Base-by-base conservation (phyloP, 1,140 invertebrate species). In the Drosophila aff. region DNA sequence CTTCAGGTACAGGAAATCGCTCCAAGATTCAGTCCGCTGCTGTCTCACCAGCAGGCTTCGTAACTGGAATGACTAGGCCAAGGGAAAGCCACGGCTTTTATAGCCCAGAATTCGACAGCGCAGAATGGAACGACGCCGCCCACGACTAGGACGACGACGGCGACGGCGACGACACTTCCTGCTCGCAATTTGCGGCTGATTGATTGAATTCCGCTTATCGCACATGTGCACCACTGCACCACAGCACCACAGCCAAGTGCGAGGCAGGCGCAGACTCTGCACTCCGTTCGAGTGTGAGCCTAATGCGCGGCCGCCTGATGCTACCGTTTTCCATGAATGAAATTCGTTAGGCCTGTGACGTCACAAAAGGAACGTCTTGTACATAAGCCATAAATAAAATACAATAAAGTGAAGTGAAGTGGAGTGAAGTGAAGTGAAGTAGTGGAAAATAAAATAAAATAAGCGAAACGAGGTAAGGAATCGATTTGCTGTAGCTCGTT, bases 191-290 rank as follows among this genome's bases (percentile, higher is more conserved):
- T 91, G 26, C 53, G 21, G 58, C 38, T 91, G 85, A 92, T 91
- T 92, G 83, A 92, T 92, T 92, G 73, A 81, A 89, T 92, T 92
- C 69, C 59, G 73, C 90, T 92, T 92, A 92, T 92, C 91, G 89
- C 89, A 92, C 82, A 91, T 92, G 91, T 89, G 90, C 91, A 92
- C 91, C 83, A 92, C 47, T 85, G 89, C 78, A 65, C 73, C 46
- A 59, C 9, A 4, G 89, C 78, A 65, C 73, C 46, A 59, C 9
- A 4, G 1, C 16, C 21, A 36, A 43, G 31, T 43, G 15, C 18
- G 31, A 53, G 28, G 33, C 26, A 49, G 53, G 60, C 53, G 57
- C 57, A 62, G 61, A 76, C 79, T 46, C 57, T 46, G 47, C 16
- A n/a, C 46, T 63, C 28, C 71, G 58, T n/a, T 78, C 52, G 62